Percentiles rank a stretch among this genome's conserved stretches.
phyloP scores from a whole-genome alignment of 1,140 invertebrate genomes.

The Drosophila subpulchrella region DNA sequence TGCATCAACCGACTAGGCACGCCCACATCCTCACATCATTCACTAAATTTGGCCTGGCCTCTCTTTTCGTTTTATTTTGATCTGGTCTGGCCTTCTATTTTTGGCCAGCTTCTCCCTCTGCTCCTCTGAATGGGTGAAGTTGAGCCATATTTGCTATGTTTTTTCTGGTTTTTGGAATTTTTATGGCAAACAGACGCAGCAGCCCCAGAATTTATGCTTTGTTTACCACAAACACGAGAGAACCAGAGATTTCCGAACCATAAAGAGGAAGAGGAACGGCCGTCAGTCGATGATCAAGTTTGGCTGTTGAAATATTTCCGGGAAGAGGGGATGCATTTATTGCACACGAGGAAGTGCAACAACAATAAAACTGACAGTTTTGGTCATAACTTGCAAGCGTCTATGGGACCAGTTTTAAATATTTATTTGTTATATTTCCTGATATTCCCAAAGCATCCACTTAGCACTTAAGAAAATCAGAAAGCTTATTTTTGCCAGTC shows the following conservation, averaged over 20 bases:
- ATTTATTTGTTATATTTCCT: constrained; percentile 5
- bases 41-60: constrained; percentile 60
- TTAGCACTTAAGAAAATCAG: constrained; percentile 1
- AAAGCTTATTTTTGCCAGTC: neutral
- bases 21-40: constrained; percentile 50
- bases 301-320: constrained; percentile 68
- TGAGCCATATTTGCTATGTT: constrained; percentile 40
- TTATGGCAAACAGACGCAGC: constrained; percentile 65
- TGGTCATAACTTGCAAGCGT: constrained; percentile 11
- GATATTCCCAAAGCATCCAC: neutral
- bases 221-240: constrained; percentile 55
- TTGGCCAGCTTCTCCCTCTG: constrained; percentile 37
- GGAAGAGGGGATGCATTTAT: neutral
- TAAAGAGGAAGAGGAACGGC: constrained; percentile 29
- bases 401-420: constrained; percentile 7
- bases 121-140: constrained; percentile 30
- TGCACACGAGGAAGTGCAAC: constrained; percentile 61
- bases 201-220: constrained; percentile 61
- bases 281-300: constrained; percentile 43
- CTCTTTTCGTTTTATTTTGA: constrained; percentile 28
- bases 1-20: constrained; percentile 51
- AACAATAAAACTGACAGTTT: constrained; percentile 12
- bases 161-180: constrained; percentile 59
- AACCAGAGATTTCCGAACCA: constrained; percentile 20
- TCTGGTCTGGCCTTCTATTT: constrained; percentile 46